Base-by-base conservation (phyloP, 2,113 vertebrate species). In the Megaceryle torquata region DNA sequence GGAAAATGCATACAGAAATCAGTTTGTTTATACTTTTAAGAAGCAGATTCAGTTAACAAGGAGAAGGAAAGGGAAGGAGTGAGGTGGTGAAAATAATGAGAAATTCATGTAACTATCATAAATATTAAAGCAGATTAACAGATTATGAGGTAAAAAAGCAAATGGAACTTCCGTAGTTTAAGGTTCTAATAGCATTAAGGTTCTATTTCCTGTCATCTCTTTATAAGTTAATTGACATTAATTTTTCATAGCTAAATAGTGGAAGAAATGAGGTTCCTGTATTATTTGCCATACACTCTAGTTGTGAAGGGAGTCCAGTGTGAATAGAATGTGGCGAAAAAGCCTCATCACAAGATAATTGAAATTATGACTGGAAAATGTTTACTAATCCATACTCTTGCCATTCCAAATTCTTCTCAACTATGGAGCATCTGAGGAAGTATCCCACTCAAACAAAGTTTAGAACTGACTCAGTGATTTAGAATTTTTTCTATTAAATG, bases 221-320 rank as follows among this genome's bases (percentile, higher is more conserved):
- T 95, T 97, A 88, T 86, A 93, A 95, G 94, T 95, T 97, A 97
- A 97, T 96, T 92, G 82, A 50, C 68, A 95, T 95, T 92, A 95
- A 95, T 97, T 92, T 96, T 96, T 98, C 94, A 96, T 89, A 91
- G 41, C 77, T 89, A 95, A 95, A 82, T 37, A 96, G 89, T 5
- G 7, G 95, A 95, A 83, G 69, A 82, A 94, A 84, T 82, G 37
- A 95, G 89, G 86, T 75, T 84, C 56, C 65, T 87, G 25, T 48
- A 57, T 94, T 96, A 93, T 26, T 11, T 26, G 57, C 67, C 39
- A 33, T 60, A 29, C 9, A 64, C 51, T 61, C 18, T 51, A 79
- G 39, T 44, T 61, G 41, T 37, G 31, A 82, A 80, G 63, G n/a
- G 33, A 87, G 33, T 48, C 72, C 44, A 31, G 4, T 15, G 19